Base-by-base conservation (phyloP, 2,797 vertebrate genomes). In the Pseudochirops corinnae region DNA sequence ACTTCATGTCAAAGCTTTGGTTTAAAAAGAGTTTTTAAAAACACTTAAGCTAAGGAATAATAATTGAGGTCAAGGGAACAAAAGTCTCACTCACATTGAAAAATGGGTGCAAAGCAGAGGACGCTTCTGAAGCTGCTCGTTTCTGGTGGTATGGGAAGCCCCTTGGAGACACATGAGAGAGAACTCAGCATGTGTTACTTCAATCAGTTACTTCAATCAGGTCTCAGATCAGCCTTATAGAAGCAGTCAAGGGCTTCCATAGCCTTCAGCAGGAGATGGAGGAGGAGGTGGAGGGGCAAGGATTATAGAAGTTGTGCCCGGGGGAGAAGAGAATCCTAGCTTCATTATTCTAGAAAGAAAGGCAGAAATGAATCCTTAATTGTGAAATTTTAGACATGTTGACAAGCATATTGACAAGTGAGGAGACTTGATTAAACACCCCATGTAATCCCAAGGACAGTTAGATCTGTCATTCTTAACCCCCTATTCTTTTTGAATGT, bases 201-300 rank as follows among this genome's bases (percentile, higher is more conserved):
- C 33, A 67, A 16, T 67, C 62, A 67, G 4, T 33, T 39, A 16
- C 56, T 56, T 29, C 57, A 58, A 28, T 87, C 74, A 87, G 21
- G 7, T 87, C 24, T 50, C 74, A 50, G 39, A 39, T 74, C 33
- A 11, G 39, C 21, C 9, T 87, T 46, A 46, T 7, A 50, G 74
- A 87, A 87, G 74, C 39, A 26, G 39, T 9, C 56, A 57, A 28
- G 53, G 74, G 90, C 1, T 14, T 0, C 12, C 0, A 50, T 39
- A 21, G 28, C 95, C 87, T 53, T 97, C 94, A 0, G 92, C 97
- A 10, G 98, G 98, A n/a, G 98, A 98, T 29, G 98, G 97, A 3
- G 98, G 98, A 0, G 98, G 97, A 0, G 97, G 97, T 0, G 96
- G 97, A 2, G 97, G 97, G 0, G 92, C 28, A 2, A 56, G 31